phyloP scores from a whole-genome alignment of 2,113 vertebrate genomes.

The Silurus meridionalis region DNA sequence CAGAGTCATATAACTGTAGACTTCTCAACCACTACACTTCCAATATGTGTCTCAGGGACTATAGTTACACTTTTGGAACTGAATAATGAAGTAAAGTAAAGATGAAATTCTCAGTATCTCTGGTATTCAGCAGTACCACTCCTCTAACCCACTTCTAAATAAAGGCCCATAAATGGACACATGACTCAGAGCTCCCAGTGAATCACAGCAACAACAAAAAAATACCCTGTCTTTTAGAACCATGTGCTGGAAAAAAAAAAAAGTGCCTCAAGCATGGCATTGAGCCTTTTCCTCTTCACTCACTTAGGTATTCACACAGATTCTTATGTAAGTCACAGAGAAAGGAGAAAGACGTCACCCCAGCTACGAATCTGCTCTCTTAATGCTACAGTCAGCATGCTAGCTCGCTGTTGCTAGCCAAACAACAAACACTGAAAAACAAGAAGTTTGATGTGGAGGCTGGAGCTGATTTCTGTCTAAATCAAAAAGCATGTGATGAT shows the following conservation, averaged over 20 bases:
- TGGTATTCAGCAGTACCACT: not conserved
- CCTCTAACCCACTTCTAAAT: conserved; percentile 13
- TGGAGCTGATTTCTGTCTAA: conserved; percentile 51
- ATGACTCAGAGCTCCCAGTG: conserved; percentile 40
- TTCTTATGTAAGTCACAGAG: conserved; percentile 37
- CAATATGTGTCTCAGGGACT: too few relatives aligned
- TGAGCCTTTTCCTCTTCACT: conserved; percentile 19
- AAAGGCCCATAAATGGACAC: not conserved
- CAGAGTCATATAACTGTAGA: too few relatives aligned
- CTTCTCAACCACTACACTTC: too few relatives aligned
- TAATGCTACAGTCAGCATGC: not conserved
- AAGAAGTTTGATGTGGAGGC: not conserved
- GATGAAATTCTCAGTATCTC: not conserved
- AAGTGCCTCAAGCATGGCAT: conserved; percentile 21
- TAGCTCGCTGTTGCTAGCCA: conserved; percentile 6
- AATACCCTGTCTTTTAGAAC: not conserved
- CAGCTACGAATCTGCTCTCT: conserved; percentile 6
- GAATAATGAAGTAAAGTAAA: not conserved
- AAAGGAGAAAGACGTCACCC: conserved; percentile 10
- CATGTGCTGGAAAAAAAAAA: not conserved
- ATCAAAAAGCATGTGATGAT: conserved; percentile 58
- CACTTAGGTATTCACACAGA: conserved; percentile 27
- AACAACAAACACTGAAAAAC: conserved; percentile 1
- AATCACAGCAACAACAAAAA: not conserved
- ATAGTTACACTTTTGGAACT: not conserved